A percentile compares a stretch with the other conserved stretches of the same genome.
These are phyloP conservation scores for Girardinichthys multiradiatus DNA, from an alignment of 2,113 vertebrate genomes.

Conservation along the genomic window DNA sequence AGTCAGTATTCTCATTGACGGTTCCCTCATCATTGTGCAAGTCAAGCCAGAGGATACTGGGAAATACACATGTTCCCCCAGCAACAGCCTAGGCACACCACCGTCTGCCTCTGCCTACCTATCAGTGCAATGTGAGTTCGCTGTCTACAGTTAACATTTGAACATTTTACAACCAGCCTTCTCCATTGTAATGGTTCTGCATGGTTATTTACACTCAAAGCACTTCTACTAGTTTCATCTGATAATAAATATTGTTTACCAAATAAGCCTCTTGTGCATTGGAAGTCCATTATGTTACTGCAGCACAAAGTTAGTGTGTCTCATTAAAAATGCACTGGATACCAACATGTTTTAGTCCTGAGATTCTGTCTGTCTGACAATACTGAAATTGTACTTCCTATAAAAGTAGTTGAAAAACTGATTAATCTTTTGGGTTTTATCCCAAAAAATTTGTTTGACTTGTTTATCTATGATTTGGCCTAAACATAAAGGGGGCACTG, in stretches of 20 bases:
- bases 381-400: too few species aligned
- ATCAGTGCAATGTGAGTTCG: slow-evolving; percentile 94
- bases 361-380: too few species aligned
- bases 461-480: too few species aligned
- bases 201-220: not conserved
- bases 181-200: not conserved
- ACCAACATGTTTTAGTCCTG: too few species aligned
- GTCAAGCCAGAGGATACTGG: slow-evolving; percentile 96
- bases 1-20: slow-evolving; percentile 96
- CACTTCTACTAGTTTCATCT: not conserved
- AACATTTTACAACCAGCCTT: not conserved
- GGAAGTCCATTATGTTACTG: too few species aligned
- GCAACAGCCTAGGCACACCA: slow-evolving; percentile 95
- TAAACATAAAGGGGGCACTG: too few species aligned
- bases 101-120: slow-evolving; percentile 94
- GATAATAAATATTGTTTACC: not conserved
- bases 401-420: too few species aligned
- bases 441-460: too few species aligned
- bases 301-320: too few species aligned
- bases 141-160: not conserved
- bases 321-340: too few species aligned
- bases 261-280: too few species aligned
- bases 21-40: slow-evolving; percentile 95
- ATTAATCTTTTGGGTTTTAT: too few species aligned
- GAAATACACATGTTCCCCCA: slow-evolving; percentile 95